A percentile compares a stretch with the other conserved stretches of the same genome.
These are phyloP conservation scores for Cecidostiba fungosa DNA, from an alignment of 2,888 invertebrate genomes.

Conservation along the genomic window DNA sequence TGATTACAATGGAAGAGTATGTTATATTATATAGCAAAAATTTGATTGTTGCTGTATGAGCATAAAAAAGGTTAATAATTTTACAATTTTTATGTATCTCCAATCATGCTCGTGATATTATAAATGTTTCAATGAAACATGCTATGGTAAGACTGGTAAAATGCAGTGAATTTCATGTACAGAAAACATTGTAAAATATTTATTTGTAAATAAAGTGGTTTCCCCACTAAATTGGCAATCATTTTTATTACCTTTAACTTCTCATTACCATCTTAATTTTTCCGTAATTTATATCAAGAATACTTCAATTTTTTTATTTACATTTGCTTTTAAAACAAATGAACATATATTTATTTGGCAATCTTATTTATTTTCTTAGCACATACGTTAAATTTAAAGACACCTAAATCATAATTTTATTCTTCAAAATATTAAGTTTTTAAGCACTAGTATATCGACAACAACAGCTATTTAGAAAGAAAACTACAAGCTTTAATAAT, in stretches of 20 bases:
- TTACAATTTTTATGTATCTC: conserved; percentile 26
- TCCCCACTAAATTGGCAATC: conserved; percentile 18
- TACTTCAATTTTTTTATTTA: conserved; percentile 6
- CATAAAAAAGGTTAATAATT: conserved; percentile 19
- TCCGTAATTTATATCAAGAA: not conserved
- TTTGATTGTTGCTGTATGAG: not conserved
- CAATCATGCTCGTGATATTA: conserved; percentile 43
- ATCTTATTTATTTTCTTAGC: not conserved
- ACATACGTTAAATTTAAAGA: conserved; percentile 61
- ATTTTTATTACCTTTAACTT: conserved; percentile 1
- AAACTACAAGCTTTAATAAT: conserved; percentile 65
- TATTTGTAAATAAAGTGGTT: conserved; percentile 63
- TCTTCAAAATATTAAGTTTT: conserved; percentile 62
- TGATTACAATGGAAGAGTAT: conserved; percentile 17
- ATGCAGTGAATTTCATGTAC: conserved; percentile 58
- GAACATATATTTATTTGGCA: not conserved
- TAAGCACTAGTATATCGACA: conserved; percentile 13
- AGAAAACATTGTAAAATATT: conserved; percentile 64
- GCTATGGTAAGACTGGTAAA: conserved; percentile 57
- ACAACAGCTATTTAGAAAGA: not conserved
- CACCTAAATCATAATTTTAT: conserved; percentile 56
- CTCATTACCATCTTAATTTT: not conserved
- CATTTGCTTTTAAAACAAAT: not conserved
- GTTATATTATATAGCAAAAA: not conserved
- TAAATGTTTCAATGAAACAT: conserved; percentile 59